Base-by-base conservation (phyloP, 1,140 invertebrate genomes). In the Diorhabda carinulata region DNA sequence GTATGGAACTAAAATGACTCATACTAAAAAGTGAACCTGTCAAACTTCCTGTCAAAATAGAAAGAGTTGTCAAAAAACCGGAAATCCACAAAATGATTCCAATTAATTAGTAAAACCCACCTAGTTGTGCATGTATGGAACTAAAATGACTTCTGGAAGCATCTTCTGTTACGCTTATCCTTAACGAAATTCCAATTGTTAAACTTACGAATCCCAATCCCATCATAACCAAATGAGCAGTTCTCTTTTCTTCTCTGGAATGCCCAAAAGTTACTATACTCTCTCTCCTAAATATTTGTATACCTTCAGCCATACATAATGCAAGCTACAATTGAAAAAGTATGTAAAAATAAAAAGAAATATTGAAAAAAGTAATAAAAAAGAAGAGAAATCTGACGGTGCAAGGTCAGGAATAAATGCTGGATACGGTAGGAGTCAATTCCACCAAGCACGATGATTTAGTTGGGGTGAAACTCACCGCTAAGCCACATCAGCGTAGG, bases 251-350 rank as follows among this genome's bases (percentile, higher is more conserved):
- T 25, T 8, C 40, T 44, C 65, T 67, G 7, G 57, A 44, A 25
- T 60, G 8, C 3, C 57, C 65, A 25, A 43, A 44, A 8, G 58
- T 25, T 2, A 67, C 57, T 3, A 60, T n/a, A 44, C 58, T 67
- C 44, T 67, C 57, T 44, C 60, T 59, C n/a, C 58, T 59, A 43
- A 58, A 67, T 4, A 67, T 43, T 40, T 60, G 58, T 5, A 67
- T 42, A 43, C 65, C 65, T 43, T 67, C 65, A 3, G 65, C 65
- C 65, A 67, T 58, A 25, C 57, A 67, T 40, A 67, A 41, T 9
- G 57, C 65, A 10, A 67, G 7, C 65, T 67, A n/a, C 43, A 67
- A 60, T 43, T 25, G 47, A 6, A 8, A 56, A n/a, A 5, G 3
- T 45, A 43, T 2, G 4, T 5, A 44, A 45, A 63, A 63, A 44